A percentile compares a stretch with the other conserved stretches of the same genome.
Conservation (phyloP, 2,113 vertebrate genomes). For the Trachemys scripta region DNA sequence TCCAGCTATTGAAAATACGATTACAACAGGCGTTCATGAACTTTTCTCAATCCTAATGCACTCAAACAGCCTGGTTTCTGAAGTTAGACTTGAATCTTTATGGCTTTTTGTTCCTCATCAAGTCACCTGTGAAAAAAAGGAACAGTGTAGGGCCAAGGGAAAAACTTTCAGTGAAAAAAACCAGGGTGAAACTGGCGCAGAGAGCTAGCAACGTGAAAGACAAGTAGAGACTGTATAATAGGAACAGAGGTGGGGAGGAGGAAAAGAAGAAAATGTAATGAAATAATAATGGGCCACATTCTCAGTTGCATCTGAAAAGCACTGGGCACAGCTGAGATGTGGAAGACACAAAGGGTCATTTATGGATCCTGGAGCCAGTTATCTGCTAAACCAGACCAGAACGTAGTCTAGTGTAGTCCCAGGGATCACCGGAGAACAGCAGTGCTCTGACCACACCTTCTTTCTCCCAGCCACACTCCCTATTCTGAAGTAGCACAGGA, state of each 20-base stretch:
- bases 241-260: not conserved
- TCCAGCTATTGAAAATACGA: not conserved
- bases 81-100: not conserved
- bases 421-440: not conserved
- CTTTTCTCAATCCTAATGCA: not conserved
- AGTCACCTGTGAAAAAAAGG: not conserved
- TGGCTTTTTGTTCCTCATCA: not conserved
- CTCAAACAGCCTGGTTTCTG: not conserved
- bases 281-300: not conserved
- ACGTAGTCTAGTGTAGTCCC: not conserved
- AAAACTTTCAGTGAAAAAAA: not conserved
- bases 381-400: not conserved
- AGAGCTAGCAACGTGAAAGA: not conserved
- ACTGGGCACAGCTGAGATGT: not conserved
- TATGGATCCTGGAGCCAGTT: not conserved
- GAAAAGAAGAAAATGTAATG: not conserved
- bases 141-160: not conserved
- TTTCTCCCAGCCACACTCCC: not conserved
- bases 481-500: fast-evolving
- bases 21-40: not conserved
- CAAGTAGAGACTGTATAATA: not conserved
- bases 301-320: not conserved
- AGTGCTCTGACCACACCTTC: not conserved
- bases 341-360: not conserved
- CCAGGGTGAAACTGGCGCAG: not conserved